Evolutionary conservation across 2,888 invertebrate species (phyloP), one percentile per base, ranked within the genome.

Genomic region (Archips crataeganus): DNA sequence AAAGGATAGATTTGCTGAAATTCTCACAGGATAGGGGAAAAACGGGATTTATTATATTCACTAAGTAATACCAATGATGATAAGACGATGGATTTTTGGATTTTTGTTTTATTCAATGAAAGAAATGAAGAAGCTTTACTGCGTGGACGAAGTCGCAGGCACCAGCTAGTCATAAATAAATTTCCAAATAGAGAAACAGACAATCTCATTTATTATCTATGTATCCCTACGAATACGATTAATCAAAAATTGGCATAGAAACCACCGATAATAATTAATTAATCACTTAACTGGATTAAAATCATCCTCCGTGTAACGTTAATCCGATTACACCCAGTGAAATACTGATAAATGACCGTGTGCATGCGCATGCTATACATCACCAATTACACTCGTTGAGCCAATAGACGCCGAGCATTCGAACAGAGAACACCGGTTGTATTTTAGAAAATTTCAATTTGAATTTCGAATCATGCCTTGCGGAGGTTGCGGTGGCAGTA

Each of bases 401-500:
- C 75, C 77, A 72, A 74, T 69, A 74, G 57, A 74, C 72, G 64
- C 67, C 68, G 68, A 61, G 65, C 67, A 71, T 75, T 74, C 74
- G 57, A 66, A 74, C 72, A 54, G 66, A 32, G 54, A 71, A 74
- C 70, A 70, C 66, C 15, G n/a, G 32, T 71, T 69, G 49, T 71
- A 71, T 60, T 75, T 77, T 75, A 63, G 71, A 77, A 71, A 72
- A 76, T 72, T 76, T 78, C 90, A 88, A 79, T 36, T 61, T 23
- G 10, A 59, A 60, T 65, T 70, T 70, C 34, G 6, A 65, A 70
- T 60, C 60, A 94, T 94, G 94, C 94, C 93, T 86, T 94, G 94
- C 81, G 90, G 85, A 80, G 93, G 93, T 78, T 94, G 94, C 79
- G 90, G 88, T 77, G 93, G 93, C 75, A 86, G 94, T 94, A 74